Conservation (phyloP, 2,797 vertebrate species). For the Aplochiton taeniatus region DNA sequence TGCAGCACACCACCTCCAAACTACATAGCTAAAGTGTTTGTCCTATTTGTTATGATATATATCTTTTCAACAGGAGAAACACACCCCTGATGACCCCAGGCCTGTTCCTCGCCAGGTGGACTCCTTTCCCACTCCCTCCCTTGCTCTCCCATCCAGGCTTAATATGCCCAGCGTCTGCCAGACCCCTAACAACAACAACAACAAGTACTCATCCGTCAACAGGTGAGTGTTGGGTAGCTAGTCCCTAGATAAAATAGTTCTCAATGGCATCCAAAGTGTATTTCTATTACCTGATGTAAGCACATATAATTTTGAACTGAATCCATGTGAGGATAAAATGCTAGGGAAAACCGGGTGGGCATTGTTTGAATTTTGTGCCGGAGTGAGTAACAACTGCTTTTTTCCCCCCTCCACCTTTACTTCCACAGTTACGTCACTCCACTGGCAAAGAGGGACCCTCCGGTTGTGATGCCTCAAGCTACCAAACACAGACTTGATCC, state of each 20-base stretch:
- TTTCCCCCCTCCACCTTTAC: constrained; percentile 19
- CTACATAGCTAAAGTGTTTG: neutral
- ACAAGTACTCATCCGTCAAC: constrained; percentile 56
- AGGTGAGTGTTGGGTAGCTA: constrained; percentile 53
- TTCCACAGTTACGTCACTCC: constrained; percentile 78
- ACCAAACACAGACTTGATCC: constrained; percentile 71
- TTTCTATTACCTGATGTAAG: too few relatives aligned
- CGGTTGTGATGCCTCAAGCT: constrained; percentile 65
- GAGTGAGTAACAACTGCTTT: neutral
- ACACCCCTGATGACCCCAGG: constrained; percentile 60
- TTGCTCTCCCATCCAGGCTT: constrained; percentile 58
- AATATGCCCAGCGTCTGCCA: constrained; percentile 69
- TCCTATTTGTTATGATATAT: neutral
- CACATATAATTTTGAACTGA: too few relatives aligned
- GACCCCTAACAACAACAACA: constrained; percentile 81
- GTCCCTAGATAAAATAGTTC: too few relatives aligned
- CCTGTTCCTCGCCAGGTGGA: constrained; percentile 58
- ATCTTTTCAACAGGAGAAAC: constrained; percentile 71
- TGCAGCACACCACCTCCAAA: too few relatives aligned
- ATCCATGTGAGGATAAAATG: too few relatives aligned
- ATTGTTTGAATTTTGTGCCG: too few relatives aligned
- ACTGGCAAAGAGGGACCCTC: constrained; percentile 77
- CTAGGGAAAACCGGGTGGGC: too few relatives aligned
- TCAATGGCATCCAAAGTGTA: too few relatives aligned
- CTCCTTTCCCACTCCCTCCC: constrained; percentile 64